Base-by-base conservation (phyloP, 1,140 invertebrate genomes). In the Asobara japonica region DNA sequence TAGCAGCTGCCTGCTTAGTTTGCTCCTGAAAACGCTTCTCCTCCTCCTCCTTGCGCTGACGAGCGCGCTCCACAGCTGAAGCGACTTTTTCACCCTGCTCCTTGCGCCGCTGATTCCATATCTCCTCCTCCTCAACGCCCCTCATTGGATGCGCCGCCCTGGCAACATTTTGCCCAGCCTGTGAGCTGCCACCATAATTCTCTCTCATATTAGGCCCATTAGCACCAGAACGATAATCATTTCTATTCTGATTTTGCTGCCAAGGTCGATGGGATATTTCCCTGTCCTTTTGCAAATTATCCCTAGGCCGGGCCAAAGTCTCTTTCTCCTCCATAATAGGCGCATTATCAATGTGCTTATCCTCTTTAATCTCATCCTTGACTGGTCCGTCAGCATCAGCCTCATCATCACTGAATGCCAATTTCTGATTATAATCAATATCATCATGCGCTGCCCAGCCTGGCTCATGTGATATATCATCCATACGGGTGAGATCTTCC, bases 381-480 rank as follows among this genome's bases (percentile, higher is more conserved):
- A 62, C 22, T 70, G 45, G 16, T 27, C 36, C 18, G 30, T 77
- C 77, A 18, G 73, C 72, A 18, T 90, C 89, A 7, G 86, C 82
- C 86, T 98, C 96, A 77, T 97, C 96, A 88, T 98, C 96, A 82
- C 96, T 97, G 86, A 98, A 98, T 71, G 94, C 92, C 74, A 98
- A 88, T 87, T 97, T 97, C 89, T 97, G 95, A 89, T 96, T 96
- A 84, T 97, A 98, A 88, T 98, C 96, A 82, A 98, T 96, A 83
- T 97, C 95, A 84, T 96, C 95, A 74, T 96, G 92, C 73, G 92
- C 92, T 25, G 94, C 94, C 97, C 97, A 98, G 65, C 95, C 95
- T 77, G 94, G 92, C 81, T 96, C 95, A 78, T 94, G 91, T 31
- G 94, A 91, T 73, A 97, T 94, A 80, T 97, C 94, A 87, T 97